Base-by-base conservation (phyloP, 2,888 invertebrate genomes). In the Eucera pruinosa region DNA sequence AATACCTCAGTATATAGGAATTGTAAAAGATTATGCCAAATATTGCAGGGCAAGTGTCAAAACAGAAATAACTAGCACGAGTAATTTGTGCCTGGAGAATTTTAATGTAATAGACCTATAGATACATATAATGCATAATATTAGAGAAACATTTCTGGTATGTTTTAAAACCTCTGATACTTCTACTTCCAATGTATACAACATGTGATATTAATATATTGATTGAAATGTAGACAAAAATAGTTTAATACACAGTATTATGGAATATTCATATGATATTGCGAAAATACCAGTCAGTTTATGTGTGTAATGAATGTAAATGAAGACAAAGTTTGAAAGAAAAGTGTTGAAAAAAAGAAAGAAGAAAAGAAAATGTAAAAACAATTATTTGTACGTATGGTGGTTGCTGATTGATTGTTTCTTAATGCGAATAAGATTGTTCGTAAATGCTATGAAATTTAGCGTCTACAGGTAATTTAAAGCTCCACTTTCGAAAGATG, bases 141-240 rank as follows among this genome's bases (percentile, higher is more conserved):
- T 57, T 64, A 70, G 70, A 66, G 7, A 60, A 64, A 72, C 41
- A 61, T 75, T 69, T 68, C 55, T 47, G 57, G 55, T 62, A 70
- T 57, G 15, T 73, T 69, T 70, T 43, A 11, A 65, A 78, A 71
- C 47, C 54, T 77, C 81, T 61, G 66, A 81, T 68, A 81, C 70
- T 65, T 70, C 69, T 70, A 81, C 81, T 81, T 73, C 76, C 76
- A 78, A 74, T 72, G 61, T 81, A 68, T 57, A 77, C 62, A 77
- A 71, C 58, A 81, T 81, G 81, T 81, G 81, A 81, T 81, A 81
- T 78, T 74, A 73, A 36, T 52, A 60, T 71, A 75, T 80, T 68
- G 61, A 80, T 65, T 61, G 52, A 67, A 50, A 50, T 18, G 25
- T 80, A 78, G 80, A 62, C 15, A 39, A 47, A 67, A 18, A 65